A percentile compares a stretch with the other conserved stretches of the same genome.
Conservation (phyloP, 2,888 invertebrate genomes). For the Tipula helvola region DNA sequence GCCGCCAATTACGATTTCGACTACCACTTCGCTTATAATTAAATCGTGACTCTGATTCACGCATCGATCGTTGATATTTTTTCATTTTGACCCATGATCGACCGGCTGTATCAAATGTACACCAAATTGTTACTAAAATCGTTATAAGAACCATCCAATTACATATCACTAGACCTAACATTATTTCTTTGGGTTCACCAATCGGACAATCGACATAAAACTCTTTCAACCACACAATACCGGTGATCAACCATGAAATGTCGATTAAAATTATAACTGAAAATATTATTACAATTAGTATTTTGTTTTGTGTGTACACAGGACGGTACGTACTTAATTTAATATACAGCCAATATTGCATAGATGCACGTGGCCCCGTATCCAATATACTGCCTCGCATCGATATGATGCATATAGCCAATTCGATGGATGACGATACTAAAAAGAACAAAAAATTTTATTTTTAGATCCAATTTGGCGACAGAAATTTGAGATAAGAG, state of each 20-base stretch:
- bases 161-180: slow-evolving; percentile 63
- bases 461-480: background rate
- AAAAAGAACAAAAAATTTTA: background rate
- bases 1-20: slow-evolving; percentile 68
- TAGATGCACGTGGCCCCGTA: slow-evolving; percentile 55
- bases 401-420: slow-evolving; percentile 58
- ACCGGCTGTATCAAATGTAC: slow-evolving; percentile 78
- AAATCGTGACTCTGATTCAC: slow-evolving; percentile 60
- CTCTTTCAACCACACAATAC: slow-evolving; percentile 56
- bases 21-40: slow-evolving; percentile 66
- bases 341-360: slow-evolving; percentile 68
- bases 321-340: slow-evolving; percentile 50
- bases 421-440: slow-evolving; percentile 52
- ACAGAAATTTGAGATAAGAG: background rate
- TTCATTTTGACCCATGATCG: slow-evolving; percentile 85
- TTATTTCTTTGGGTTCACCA: slow-evolving; percentile 55
- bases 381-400: slow-evolving; percentile 70
- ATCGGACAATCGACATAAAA: slow-evolving; percentile 55
- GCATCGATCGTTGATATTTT: slow-evolving; percentile 69
- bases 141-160: slow-evolving; percentile 63
- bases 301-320: background rate
- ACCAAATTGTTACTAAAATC: slow-evolving; percentile 67
- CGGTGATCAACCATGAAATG: slow-evolving; percentile 59
- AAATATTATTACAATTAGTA: slow-evolving; percentile 21
- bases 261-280: slow-evolving; percentile 61